Percentiles rank a stretch among this genome's conserved stretches.
Conservation (phyloP, 2,113 vertebrate species). For the Monopterus albus region DNA sequence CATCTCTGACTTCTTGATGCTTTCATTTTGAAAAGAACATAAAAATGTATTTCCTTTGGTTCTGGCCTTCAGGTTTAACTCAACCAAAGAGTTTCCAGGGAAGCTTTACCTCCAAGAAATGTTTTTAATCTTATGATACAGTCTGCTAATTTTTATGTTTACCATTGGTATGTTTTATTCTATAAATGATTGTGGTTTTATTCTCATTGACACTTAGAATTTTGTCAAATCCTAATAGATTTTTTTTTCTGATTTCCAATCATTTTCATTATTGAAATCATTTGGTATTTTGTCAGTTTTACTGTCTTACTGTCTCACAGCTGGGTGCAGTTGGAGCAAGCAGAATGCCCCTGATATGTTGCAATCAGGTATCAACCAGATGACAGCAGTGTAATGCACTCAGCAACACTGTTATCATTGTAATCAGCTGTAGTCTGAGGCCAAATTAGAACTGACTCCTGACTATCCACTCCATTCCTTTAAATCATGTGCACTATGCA, state of each 20-base stretch:
- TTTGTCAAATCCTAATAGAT: background rate
- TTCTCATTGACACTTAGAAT: background rate
- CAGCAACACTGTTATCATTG: conserved; percentile 66
- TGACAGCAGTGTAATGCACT: conserved; percentile 64
- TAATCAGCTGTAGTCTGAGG: conserved; percentile 56
- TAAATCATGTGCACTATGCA: conserved; percentile 22
- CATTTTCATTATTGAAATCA: background rate
- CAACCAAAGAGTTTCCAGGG: no score
- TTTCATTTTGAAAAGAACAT: no score
- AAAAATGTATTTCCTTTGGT: no score
- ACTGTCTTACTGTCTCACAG: conserved; percentile 3
- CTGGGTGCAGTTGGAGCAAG: conserved; percentile 20
- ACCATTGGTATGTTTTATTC: no score
- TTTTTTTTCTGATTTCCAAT: no score
- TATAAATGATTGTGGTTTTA: background rate
- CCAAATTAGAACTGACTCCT: conserved; percentile 75
- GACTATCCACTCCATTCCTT: conserved; percentile 46
- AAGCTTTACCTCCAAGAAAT: no score
- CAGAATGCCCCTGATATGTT: conserved; percentile 60
- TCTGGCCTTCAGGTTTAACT: no score
- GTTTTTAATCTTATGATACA: no score
- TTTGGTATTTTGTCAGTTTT: conserved; percentile 21
- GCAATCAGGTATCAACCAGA: conserved; percentile 72
- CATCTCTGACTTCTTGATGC: no score
- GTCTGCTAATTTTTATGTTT: no score